Percentiles rank a stretch among this genome's conserved stretches.
These are phyloP conservation scores for Dusona sp. DNA, from an alignment of 2,888 invertebrate species.

Conservation along the genomic window DNA sequence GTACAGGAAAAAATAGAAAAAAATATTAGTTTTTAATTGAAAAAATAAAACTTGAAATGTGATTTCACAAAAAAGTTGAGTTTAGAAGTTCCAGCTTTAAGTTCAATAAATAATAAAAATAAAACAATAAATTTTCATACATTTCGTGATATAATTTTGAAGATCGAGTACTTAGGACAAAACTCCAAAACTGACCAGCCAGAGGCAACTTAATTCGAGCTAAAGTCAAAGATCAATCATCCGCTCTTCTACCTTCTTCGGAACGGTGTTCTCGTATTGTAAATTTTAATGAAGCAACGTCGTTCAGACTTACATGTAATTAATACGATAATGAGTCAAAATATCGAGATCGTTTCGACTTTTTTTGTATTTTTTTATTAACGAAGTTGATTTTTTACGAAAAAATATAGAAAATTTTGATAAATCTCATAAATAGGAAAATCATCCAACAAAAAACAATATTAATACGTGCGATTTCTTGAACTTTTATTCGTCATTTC, in stretches of 20 bases:
- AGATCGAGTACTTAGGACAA: background rate
- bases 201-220: slow-evolving; percentile 14
- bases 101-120: background rate
- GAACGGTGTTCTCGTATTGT: slow-evolving; percentile 36
- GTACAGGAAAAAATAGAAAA: too few relatives aligned
- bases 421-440: background rate
- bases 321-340: background rate
- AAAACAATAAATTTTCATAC: background rate
- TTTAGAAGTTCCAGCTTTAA: background rate
- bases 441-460: background rate
- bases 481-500: background rate
- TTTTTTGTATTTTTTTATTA: background rate
- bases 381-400: background rate
- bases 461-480: background rate
- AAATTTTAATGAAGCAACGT: slow-evolving; percentile 51
- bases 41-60: background rate
- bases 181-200: background rate
- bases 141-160: background rate
- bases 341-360: slow-evolving; percentile 24
- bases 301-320: slow-evolving; percentile 7
- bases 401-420: background rate
- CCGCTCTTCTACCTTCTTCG: slow-evolving; percentile 34
- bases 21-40: background rate
- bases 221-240: slow-evolving; percentile 64
- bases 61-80: background rate